Evolutionary conservation across 2,888 invertebrate species (phyloP).

Genomic region (Xestia rhomboidea): DNA sequence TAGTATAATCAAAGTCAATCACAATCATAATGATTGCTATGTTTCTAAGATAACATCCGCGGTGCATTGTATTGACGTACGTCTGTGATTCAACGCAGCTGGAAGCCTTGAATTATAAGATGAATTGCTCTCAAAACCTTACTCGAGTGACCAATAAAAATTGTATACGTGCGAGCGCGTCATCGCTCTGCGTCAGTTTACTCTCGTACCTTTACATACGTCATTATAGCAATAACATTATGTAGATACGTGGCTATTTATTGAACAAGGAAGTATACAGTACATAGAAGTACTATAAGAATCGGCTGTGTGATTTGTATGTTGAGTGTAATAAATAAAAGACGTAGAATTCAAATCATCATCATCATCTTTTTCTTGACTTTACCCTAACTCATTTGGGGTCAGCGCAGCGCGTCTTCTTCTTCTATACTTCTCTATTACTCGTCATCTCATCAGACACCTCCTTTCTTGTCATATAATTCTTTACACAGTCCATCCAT

Average conservation of each 20-base stretch:
- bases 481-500: no score
- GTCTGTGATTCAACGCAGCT: conserved; percentile 33
- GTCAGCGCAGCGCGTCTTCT: no score
- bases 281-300: background rate
- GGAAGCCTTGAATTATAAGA: conserved; percentile 50
- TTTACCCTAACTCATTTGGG: no score
- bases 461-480: no score
- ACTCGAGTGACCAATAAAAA: conserved; percentile 53
- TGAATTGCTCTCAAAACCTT: conserved; percentile 50
- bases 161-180: conserved; percentile 47
- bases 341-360: background rate
- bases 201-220: conserved; percentile 51
- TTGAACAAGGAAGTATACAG: conserved; percentile 22
- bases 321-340: background rate
- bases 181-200: conserved; percentile 57
- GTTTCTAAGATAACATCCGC: conserved; percentile 4
- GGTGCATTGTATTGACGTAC: conserved; percentile 41
- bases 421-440: no score
- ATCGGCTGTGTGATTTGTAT: background rate
- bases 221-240: conserved; percentile 50
- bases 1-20: background rate
- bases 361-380: no score
- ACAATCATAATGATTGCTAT: conserved; percentile 8
- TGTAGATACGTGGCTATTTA: conserved; percentile 25
- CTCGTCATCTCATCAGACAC: no score